These are phyloP conservation scores for Byasa hedistus DNA, from an alignment of 2,888 invertebrate species.

Conservation along the genomic window DNA sequence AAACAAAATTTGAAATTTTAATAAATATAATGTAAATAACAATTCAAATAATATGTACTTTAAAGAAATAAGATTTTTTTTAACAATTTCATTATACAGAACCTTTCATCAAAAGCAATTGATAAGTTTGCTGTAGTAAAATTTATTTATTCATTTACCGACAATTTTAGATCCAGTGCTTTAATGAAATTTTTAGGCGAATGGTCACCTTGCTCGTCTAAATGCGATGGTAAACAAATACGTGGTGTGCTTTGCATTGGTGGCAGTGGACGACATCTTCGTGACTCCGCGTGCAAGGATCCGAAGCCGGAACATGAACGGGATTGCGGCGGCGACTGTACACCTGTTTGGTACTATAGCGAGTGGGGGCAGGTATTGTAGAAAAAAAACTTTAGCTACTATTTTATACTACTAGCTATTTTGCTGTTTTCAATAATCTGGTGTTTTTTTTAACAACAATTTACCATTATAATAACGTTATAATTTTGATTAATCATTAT, in stretches of 20 bases:
- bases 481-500: background rate
- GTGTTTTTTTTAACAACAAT: too few species aligned
- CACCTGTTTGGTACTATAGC: conserved; percentile 85
- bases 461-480: background rate
- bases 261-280: conserved; percentile 77
- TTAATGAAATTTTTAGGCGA: conserved; percentile 51
- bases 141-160: too few species aligned
- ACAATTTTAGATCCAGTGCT: too few species aligned
- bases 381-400: background rate
- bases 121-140: too few species aligned
- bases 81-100: too few species aligned
- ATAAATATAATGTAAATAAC: too few species aligned
- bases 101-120: too few species aligned
- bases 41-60: too few species aligned
- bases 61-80: too few species aligned
- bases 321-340: conserved; percentile 82
- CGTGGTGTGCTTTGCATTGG: conserved; percentile 85
- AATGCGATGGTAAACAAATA: conserved; percentile 79
- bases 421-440: too few species aligned
- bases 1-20: background rate
- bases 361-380: conserved; percentile 84
- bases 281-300: conserved; percentile 80
- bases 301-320: conserved; percentile 83
- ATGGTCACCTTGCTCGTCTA: conserved; percentile 77
- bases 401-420: too few species aligned